Evolutionary conservation across 1,140 invertebrate genomes (phyloP), one percentile per base, ranked within the genome.

Genomic region (Teleopsis dalmanni): DNA sequence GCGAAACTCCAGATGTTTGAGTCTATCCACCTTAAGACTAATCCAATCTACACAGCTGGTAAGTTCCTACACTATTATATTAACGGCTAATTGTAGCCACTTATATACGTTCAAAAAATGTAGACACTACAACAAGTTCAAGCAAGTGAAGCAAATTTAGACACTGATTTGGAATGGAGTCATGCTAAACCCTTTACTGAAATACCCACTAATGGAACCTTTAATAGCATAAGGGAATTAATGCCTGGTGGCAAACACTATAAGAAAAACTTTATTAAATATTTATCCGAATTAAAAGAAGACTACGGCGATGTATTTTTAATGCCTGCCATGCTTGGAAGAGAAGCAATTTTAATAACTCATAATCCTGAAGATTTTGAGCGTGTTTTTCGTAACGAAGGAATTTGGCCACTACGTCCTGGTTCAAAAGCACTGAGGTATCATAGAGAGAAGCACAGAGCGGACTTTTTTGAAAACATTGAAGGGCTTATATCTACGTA

Each of bases 281-380:
- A 45, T 3, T 2, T 46, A 9, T 22, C 18, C 26, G 53, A 57
- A 19, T 10, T 65, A 14, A 52, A 53, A 9, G 37, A 48, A 7
- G 55, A 57, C 10, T 62, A 57, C 36, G 68, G 68, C 6, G 21
- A 44, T 9, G 58, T 71, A 22, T 58, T 56, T 46, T 44, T 51
- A 0, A 53, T 57, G 14, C 40, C 36, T 1, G 36, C 31, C 3
- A 19, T 52, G n/a, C 45, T 54, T 10, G 52, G 52, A 3, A 23
- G 25, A 14, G 7, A 21, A 7, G 40, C 23, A 6, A 22, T 45
- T 9, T 18, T 56, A 0, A 13, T 40, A 2, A 49, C 50, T 16
- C 48, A 52, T 14, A 34, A 51, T 41, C 41, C 48, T 7, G 22
- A 45, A 4, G 23, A 53, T 41, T 51, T 54, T 35, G 48, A 52